Conservation (phyloP, 2,888 invertebrate genomes). For the Agriopis marginaria region DNA sequence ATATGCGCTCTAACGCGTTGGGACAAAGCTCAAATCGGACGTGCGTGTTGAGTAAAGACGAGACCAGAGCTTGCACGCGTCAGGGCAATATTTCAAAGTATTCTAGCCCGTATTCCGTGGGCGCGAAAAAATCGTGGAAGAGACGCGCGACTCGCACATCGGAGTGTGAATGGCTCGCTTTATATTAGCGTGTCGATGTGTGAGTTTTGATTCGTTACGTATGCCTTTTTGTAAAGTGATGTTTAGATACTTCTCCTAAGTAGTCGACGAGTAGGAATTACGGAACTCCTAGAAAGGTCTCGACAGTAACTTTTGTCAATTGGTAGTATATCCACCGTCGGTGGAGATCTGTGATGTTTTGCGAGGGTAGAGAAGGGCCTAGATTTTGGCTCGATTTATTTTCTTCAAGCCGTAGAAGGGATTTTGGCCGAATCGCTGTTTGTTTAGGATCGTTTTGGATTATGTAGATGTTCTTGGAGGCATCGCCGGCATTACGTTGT, state of each 20-base stretch:
- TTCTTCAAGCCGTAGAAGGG: conserved; percentile 42
- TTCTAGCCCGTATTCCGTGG: conserved; percentile 58
- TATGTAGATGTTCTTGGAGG: conserved; percentile 39
- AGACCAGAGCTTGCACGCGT: conserved; percentile 53
- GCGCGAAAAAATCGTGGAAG: conserved; percentile 54
- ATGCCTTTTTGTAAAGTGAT: conserved; percentile 16
- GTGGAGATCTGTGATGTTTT: conserved; percentile 9
- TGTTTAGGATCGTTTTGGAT: conserved; percentile 53
- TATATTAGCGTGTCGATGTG: conserved; percentile 48
- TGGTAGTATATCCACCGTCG: conserved; percentile 7
- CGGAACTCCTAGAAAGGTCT: neutral
- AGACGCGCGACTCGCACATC: conserved; percentile 38
- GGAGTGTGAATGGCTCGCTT: conserved; percentile 45
- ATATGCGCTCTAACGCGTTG: conserved; percentile 49
- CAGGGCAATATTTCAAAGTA: conserved; percentile 61
- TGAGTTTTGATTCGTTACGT: conserved; percentile 39
- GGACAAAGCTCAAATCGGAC: conserved; percentile 38
- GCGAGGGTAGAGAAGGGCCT: conserved; percentile 26
- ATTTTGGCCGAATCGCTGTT: conserved; percentile 50
- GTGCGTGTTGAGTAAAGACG: conserved; percentile 35
- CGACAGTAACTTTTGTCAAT: conserved; percentile 8
- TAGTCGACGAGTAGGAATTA: neutral
- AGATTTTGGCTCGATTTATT: conserved; percentile 51
- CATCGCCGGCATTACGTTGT: conserved; percentile 38
- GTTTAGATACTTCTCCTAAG: conserved; percentile 7